Evolutionary conservation across 1,140 invertebrate genomes (phyloP), one percentile per base, ranked within the genome.

Genomic region (Stegodyphus dumicola): DNA sequence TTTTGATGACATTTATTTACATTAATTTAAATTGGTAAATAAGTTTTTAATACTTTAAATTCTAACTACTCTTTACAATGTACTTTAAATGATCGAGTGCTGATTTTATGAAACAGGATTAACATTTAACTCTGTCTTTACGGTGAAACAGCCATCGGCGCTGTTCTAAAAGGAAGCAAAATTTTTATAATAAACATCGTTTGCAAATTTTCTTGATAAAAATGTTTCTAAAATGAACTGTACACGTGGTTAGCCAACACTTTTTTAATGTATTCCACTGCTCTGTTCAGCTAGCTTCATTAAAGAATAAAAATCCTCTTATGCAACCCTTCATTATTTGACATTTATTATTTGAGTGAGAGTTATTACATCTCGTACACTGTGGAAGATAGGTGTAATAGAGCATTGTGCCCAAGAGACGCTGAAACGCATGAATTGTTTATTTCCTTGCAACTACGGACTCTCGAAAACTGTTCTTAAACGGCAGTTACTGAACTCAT

Each of bases 401-500:
- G 75, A 65, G 48, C 33, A 11, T 65, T 49, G 33, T 56, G 18
- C 33, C 11, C 48, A n/a, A 11, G 48, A 7, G 18, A 15, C 15
- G 33, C 33, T 66, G 53, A 11, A 65, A 33, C 33, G 33, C 33
- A 33, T 33, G 53, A 15, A 75, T 18, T 9, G 17, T 1, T 67
- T 18, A 15, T 67, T 9, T 67, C 66, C 7, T 18, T 15, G 66
- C 66, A 67, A 18, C 66, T 2, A 18, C 7, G 18, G 69, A 49
- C 9, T 51, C 10, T 33, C 7, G 48, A 49, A 54, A 17, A 56
- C 15, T 7, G 15, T 17, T 9, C 15, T 66, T 87, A 88, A 66
- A 88, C 87, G n/a, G 87, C 79, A 10, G 88, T 88, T 15, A 87
- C 81, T 7, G 86, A 69, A n/a, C 69, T 88, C 48, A 79, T n/a